Evolutionary conservation across 2,113 vertebrate genomes (phyloP).

Genomic region (Lepus timidus): DNA sequence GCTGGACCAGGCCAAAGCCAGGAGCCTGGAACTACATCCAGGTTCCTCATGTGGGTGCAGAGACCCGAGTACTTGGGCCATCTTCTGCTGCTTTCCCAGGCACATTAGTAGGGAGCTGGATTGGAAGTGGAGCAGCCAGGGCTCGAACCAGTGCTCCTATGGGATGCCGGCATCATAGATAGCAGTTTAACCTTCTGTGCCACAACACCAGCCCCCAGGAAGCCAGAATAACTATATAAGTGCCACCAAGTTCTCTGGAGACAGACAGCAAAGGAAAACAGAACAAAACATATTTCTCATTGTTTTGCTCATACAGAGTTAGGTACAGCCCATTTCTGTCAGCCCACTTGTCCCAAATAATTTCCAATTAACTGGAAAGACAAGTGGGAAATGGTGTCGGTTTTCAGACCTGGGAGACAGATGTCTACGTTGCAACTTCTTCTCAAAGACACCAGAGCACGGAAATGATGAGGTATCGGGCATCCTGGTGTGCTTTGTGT

Average conservation of each 20-base stretch:
- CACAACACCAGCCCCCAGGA: background rate
- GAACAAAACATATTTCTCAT: too few species aligned
- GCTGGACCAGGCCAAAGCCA: too few species aligned
- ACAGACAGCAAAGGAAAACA: background rate
- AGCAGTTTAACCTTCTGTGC: too few species aligned
- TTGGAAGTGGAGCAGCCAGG: too few species aligned
- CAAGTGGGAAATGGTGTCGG: background rate
- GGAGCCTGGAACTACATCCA: too few species aligned
- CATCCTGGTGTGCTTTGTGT: too few species aligned
- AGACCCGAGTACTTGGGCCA: too few species aligned
- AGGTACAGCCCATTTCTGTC: background rate
- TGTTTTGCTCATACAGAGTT: background rate
- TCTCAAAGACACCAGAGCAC: background rate
- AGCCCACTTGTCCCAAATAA: background rate
- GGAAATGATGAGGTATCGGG: rapidly evolving
- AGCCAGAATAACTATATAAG: background rate
- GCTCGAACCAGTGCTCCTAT: too few species aligned
- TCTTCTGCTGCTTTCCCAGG: too few species aligned
- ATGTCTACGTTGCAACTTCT: background rate
- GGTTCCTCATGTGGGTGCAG: too few species aligned
- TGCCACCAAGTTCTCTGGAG: background rate
- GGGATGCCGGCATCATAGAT: too few species aligned
- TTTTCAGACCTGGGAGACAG: background rate
- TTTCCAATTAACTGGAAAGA: background rate
- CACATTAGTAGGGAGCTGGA: too few species aligned